Percentiles rank a stretch among this genome's conserved stretches.
Conservation (phyloP, 2,888 invertebrate genomes). For the Parnassius smintheus region DNA sequence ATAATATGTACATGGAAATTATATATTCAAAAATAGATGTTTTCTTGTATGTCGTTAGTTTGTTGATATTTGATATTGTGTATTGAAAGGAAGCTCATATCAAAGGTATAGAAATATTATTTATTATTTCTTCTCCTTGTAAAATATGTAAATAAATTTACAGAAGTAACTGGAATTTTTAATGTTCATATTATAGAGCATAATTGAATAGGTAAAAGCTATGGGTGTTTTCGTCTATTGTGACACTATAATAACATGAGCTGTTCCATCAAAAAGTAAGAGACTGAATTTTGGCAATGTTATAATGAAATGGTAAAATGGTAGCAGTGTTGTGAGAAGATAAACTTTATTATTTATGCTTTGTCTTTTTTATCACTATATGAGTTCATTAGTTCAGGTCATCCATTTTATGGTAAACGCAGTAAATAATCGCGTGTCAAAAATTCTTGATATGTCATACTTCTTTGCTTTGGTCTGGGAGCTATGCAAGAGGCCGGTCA, state of each 20-base stretch:
- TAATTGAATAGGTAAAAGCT: constrained; percentile 49
- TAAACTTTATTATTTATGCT: constrained; percentile 12
- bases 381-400: constrained; percentile 20
- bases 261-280: constrained; percentile 3
- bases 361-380: constrained; percentile 9
- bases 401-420: constrained; percentile 11
- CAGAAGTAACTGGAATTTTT: constrained; percentile 55
- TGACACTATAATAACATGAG: constrained; percentile 29
- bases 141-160: constrained; percentile 77
- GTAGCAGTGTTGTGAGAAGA: neutral
- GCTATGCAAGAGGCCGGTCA: neutral
- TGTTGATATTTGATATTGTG: constrained; percentile 54
- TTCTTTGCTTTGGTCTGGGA: neutral
- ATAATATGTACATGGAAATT: constrained; percentile 21
- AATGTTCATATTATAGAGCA: constrained; percentile 60
- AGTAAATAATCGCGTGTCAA: neutral
- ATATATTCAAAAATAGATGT: constrained; percentile 21
- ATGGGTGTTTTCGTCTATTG: constrained; percentile 31
- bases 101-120: constrained; percentile 72
- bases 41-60: constrained; percentile 11
- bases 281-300: constrained; percentile 15
- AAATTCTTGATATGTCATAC: neutral
- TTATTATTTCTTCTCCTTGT: constrained; percentile 73
- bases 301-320: constrained; percentile 2
- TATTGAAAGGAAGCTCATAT: constrained; percentile 72